Conservation (phyloP, 2,888 invertebrate species). For the Drosophila limbata region DNA sequence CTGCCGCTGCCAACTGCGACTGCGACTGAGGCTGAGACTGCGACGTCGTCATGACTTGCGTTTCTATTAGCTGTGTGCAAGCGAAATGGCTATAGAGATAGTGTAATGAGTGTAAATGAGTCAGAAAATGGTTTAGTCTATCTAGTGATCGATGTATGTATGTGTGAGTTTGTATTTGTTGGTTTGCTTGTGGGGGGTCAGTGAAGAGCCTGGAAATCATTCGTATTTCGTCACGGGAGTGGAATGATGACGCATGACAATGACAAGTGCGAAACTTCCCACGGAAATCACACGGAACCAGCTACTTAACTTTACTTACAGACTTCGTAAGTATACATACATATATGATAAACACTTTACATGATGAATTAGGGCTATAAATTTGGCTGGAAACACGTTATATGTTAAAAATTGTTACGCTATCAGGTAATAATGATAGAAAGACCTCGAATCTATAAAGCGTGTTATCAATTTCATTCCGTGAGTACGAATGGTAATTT, state of each 20-base stretch:
- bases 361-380: background rate
- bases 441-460: constrained; percentile 41
- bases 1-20: constrained; percentile 18
- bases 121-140: constrained; percentile 16
- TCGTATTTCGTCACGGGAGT: constrained; percentile 41
- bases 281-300: constrained; percentile 30
- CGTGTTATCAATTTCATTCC: constrained; percentile 38
- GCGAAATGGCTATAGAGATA: constrained; percentile 7
- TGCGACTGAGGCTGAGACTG: constrained; percentile 12
- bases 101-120: constrained; percentile 30
- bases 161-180: background rate
- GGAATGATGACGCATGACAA: constrained; percentile 33
- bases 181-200: background rate
- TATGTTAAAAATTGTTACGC: background rate
- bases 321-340: background rate
- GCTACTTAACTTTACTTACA: background rate
- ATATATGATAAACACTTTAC: constrained; percentile 8
- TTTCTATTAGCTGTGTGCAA: constrained; percentile 31
- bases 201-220: constrained; percentile 16
- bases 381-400: background rate
- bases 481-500: constrained; percentile 17
- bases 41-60: constrained; percentile 52
- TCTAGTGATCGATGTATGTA: constrained; percentile 29
- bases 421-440: constrained; percentile 42
- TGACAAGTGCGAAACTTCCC: constrained; percentile 38